Evolutionary conservation across 1,140 invertebrate species (phyloP), one percentile per base, ranked within the genome.

Genomic region (Drosophila jambulina): DNA sequence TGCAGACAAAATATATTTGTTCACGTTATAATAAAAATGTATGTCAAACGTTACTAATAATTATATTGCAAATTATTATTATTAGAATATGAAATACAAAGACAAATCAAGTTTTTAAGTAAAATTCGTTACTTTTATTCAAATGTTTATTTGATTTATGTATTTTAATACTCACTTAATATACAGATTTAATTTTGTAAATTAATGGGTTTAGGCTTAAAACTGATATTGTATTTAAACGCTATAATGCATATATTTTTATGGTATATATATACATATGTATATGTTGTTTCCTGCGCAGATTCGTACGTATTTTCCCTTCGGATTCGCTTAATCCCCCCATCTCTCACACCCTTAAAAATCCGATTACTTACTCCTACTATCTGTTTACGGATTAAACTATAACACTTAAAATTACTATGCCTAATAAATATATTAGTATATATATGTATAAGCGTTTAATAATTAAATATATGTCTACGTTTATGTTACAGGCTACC

Each of bases 361-460:
- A 70, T 85, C 75, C 78, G 64, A 71, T 62, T 81, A 69, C 80
- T 80, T 84, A 88, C 38, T 72, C 36, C 69, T 87, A 84, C 48
- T 71, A 64, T 83, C 80, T 83, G 57, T 75, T 71, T 80, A 88
- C 59, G 64, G 69, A 83, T 80, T 88, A 84, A 59, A 67, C 82
- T 85, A 81, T 85, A 85, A 85, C 82, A 85, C 82, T 85, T 85
- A 85, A 59, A 64, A 42, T 56, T 82, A 86, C 78, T 78, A 79
- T 67, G 65, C 57, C 56, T 67, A 63, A 58, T 57, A 63, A 32
- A 72, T 53, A 40, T 75, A 59, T 48, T 36, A 21, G n/a, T 54
- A 32, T 54, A 38, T 57, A 57, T 70, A 63, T 61, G 13, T 56
- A 38, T 54, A 58, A 27, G 46, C 36, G 29, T 53, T 54, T 56